Percentiles rank a stretch among this genome's conserved stretches.
phyloP scores from a whole-genome alignment of 2,888 invertebrate species.

The Zhengitettix transpicula region DNA sequence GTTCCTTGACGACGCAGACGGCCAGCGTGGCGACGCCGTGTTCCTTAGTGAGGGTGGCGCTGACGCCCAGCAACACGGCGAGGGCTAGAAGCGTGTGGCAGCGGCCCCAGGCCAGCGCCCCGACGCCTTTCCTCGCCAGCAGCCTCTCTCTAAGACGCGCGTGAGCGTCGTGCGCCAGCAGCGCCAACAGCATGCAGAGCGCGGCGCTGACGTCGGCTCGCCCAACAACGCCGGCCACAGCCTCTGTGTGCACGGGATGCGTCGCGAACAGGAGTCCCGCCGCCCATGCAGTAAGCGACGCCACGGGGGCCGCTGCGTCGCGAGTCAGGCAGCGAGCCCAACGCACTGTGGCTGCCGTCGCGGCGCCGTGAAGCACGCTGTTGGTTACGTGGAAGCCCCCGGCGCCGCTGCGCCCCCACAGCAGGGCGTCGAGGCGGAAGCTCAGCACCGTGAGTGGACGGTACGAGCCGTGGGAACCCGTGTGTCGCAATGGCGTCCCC shows the following conservation, averaged over 20 bases:
- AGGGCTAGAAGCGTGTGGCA: constrained; percentile 14
- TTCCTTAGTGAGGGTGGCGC: constrained; percentile 33
- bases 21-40: constrained; percentile 33
- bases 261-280: constrained; percentile 33
- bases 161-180: not conserved
- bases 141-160: not conserved
- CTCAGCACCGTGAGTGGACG: constrained; percentile 33
- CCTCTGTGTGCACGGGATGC: constrained; percentile 39
- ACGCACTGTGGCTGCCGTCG: constrained; percentile 25
- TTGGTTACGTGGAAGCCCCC: constrained; percentile 33
- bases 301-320: not conserved
- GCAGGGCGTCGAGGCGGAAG: constrained; percentile 26
- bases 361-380: constrained; percentile 26
- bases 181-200: constrained; percentile 63
- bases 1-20: constrained; percentile 30
- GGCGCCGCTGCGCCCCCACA: constrained; percentile 15
- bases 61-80: constrained; percentile 21
- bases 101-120: constrained; percentile 18
- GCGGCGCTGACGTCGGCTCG: constrained; percentile 87
- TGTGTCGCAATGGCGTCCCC: constrained; percentile 34
- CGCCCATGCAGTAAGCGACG: constrained; percentile 24
- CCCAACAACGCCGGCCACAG: constrained; percentile 40
- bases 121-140: constrained; percentile 22
- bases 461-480: constrained; percentile 36
- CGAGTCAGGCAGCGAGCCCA: constrained; percentile 15